Base-by-base conservation (phyloP, 1,140 invertebrate species). In the Anastrepha obliqua region DNA sequence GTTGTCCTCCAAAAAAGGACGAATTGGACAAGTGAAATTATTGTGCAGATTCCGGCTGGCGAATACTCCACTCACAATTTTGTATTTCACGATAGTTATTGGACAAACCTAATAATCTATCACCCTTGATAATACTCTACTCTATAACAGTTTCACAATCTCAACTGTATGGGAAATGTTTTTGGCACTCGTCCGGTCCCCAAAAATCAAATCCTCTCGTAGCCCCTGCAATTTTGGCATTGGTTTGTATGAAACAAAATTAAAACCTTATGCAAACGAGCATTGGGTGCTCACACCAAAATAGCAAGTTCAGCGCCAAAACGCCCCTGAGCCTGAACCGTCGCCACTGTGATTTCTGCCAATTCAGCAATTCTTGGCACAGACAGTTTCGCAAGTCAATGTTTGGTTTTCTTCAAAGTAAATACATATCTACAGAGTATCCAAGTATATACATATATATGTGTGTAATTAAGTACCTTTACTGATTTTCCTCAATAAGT, bases 281-380 rank as follows among this genome's bases (percentile, higher is more conserved):
- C 42, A 74, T n/a, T 51, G 70, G 70, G 70, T 74, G n/a, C 29
- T 74, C 6, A 47, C 7, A 47, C 44, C n/a, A 47, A n/a, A 74
- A 74, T 47, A 44, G 13, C 42, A 17, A 3, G 13, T 42, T 78
- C 47, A n/a, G 44, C 44, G 13, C 4, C 9, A 9, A 17, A 9
- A 17, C 78, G 44, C 13, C 78, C 9, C 42, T 64, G 64, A 70
- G 47, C 86, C 51, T 87, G n/a, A 55, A 74, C 42, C 42, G 42
- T 74, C 67, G 2, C 7, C 59, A 51, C 59, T 90, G 91, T 89
- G 91, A 91, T 51, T 90, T 90, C 91, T 92, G 91, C 92, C 91
- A 88, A 90, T 87, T 90, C 89, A 89, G 89, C 91, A 91, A 65
- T 92, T 92, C 89, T 78, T 88, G 86, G 89, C 87, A 87, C 55